Percentiles rank a stretch among this genome's conserved stretches.
Evolutionary conservation across 2,113 vertebrate genomes (phyloP).

Genomic region (Grammomys surdaster): DNA sequence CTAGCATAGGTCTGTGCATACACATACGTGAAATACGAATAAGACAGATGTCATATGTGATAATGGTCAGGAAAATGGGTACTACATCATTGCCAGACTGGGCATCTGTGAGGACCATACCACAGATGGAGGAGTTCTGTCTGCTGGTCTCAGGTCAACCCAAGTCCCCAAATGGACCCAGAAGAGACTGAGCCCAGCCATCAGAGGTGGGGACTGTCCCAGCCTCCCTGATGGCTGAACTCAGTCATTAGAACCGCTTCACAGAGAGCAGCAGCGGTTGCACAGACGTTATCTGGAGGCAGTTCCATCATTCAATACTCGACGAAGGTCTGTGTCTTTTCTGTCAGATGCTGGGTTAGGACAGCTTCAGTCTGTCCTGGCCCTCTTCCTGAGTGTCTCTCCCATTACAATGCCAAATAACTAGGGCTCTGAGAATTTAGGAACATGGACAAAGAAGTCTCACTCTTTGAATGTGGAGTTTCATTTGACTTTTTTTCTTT

Average conservation of each 20-base stretch:
- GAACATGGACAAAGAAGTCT: conserved; percentile 14
- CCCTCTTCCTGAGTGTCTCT: no score
- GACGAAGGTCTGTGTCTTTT: not conserved
- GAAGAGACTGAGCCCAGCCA: not conserved
- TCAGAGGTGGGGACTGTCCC: not conserved
- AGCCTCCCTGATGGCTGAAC: not conserved
- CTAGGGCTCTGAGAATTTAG: not conserved
- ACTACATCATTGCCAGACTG: no score
- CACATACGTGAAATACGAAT: not conserved
- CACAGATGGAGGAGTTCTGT: not conserved
- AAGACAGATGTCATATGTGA: no score
- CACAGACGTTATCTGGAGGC: not conserved
- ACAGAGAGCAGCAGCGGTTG: accelerated
- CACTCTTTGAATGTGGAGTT: conserved; percentile 33
- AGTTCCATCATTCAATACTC: not conserved
- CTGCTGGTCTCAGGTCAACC: not conserved
- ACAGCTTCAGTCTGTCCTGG: no score
- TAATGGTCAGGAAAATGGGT: not conserved
- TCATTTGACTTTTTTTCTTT: conserved; percentile 61
- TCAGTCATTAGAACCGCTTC: not conserved
- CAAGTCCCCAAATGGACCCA: not conserved
- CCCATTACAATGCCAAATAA: not conserved
- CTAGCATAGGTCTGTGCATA: not conserved
- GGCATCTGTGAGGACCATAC: not conserved
- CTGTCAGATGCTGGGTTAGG: not conserved